Base-by-base conservation (phyloP, 2,888 invertebrate genomes). In the Smittia sp. region DNA sequence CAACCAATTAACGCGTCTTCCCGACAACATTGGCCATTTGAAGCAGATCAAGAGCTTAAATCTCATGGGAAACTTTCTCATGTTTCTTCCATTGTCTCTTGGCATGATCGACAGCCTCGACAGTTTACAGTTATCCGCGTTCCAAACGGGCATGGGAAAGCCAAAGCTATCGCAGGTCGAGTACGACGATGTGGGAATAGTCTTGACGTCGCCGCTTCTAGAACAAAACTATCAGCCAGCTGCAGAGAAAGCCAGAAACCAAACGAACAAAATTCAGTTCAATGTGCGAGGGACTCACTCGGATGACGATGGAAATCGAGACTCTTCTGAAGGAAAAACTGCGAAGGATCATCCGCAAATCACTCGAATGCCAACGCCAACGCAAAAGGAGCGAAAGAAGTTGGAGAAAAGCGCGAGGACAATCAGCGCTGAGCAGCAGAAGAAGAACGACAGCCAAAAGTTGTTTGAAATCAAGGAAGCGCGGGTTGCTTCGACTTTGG, bases 11-110 rank as follows among this genome's bases (percentile, higher is more conserved):
- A 86, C 86, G 11, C 88, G 87, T 78, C 84, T 97, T 75, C 97
- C 97, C 15, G 91, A 93, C 76, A 96, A 96, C 84, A 85, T 97
- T 75, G 97, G 96, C 0, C 93, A 94, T 81, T 85, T 97, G 76
- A 87, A 89, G 73, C 89, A 90, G 75, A 84, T 97, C 74, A 89
- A 89, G 80, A 95, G 97, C 70, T 84, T 97, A 73, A 96, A 95
- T 81, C 85, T 97, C 74, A 93, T 94, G 75, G 90, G 93, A 78
- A 97, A 97, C 83, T 88, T 88, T 76, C 85, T 97, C 69, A 87
- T 85, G 78, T 89, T 88, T 83, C 86, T 97, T 79, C 97, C 97
- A 11, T 92, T 94, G 75, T 92, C 94, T 65, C 87, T 97, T 79
- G 86, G 94, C 73, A 94, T 94, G 84, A 86, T 96, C 79, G 87